phyloP scores from a whole-genome alignment of 2,888 invertebrate species.

The Tricholauxania praeusta region DNA sequence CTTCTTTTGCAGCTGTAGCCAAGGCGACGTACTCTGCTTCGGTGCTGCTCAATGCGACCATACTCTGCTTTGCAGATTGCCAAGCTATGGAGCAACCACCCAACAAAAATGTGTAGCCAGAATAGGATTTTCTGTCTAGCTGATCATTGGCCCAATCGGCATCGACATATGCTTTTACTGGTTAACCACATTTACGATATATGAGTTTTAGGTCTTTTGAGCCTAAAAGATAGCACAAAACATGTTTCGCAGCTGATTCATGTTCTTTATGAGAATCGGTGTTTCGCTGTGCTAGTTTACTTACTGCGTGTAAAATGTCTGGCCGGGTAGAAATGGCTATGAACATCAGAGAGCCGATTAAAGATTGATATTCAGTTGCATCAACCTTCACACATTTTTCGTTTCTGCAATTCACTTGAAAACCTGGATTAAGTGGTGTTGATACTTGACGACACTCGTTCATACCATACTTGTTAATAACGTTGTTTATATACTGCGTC shows the following conservation, averaged over 20 bases:
- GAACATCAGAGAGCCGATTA: constrained; percentile 40
- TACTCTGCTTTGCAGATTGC: constrained; percentile 39
- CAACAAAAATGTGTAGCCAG: constrained; percentile 37
- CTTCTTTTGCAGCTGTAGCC: not conserved
- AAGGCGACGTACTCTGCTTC: too few species aligned
- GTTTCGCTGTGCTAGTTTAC: constrained; percentile 11
- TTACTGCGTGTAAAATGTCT: constrained; percentile 30
- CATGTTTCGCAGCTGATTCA: not conserved
- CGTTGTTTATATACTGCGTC: not conserved
- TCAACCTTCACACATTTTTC: constrained; percentile 32
- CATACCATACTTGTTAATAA: not conserved
- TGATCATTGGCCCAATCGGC: constrained; percentile 42
- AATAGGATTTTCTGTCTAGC: constrained; percentile 38
- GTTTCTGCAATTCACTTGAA: constrained; percentile 24
- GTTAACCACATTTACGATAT: constrained; percentile 19
- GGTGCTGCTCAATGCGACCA: constrained; percentile 41
- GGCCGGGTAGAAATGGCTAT: constrained; percentile 32
- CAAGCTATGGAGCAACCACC: constrained; percentile 37
- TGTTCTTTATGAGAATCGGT: not conserved
- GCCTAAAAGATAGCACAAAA: not conserved
- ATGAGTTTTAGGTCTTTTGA: not conserved
- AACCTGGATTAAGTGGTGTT: constrained; percentile 23
- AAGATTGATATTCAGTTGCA: constrained; percentile 31
- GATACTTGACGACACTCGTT: not conserved
- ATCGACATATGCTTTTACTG: constrained; percentile 37